Evolutionary conservation across 1,140 invertebrate species (phyloP).

Genomic region (Drosophila kanapiae): DNA sequence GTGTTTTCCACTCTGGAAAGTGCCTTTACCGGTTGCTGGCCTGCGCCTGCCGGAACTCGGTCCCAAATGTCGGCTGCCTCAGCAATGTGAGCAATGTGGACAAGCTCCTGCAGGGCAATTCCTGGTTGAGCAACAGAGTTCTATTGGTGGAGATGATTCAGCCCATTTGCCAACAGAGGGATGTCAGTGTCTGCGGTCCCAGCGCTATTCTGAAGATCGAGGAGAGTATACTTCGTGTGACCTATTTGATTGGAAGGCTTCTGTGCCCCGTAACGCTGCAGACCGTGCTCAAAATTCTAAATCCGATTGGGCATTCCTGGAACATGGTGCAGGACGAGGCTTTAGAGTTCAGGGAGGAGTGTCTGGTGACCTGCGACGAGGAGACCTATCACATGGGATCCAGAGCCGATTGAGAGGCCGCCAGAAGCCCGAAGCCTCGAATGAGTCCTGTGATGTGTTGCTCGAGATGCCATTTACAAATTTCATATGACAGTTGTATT

Average conservation of each 20-base stretch:
- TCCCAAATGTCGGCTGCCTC: not conserved
- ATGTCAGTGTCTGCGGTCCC: not conserved
- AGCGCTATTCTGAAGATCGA: constrained; percentile 8
- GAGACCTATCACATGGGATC: not conserved
- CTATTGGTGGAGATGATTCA: not conserved
- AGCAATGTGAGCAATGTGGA: not conserved
- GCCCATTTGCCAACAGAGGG: not conserved
- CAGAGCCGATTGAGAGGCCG: not conserved
- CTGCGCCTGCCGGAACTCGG: constrained; percentile 18
- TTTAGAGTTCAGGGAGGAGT: not conserved
- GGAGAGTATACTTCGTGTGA: not conserved
- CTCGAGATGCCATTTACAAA: constrained; percentile 6
- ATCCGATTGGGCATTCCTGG: constrained; percentile 30
- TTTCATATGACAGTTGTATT: constrained; percentile 20
- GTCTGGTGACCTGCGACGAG: not conserved
- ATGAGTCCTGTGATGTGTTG: not conserved
- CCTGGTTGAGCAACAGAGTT: not conserved
- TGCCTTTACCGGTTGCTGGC: constrained; percentile 5
- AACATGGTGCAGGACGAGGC: constrained; percentile 13
- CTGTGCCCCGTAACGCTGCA: constrained; percentile 3
- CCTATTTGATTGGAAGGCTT: not conserved
- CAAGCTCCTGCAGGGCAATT: not conserved
- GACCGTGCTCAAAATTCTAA: constrained; percentile 17
- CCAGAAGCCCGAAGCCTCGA: not conserved
- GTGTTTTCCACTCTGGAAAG: constrained; percentile 19